Evolutionary conservation across 2,113 vertebrate species (phyloP).

Genomic region (Taurulus bubalis): DNA sequence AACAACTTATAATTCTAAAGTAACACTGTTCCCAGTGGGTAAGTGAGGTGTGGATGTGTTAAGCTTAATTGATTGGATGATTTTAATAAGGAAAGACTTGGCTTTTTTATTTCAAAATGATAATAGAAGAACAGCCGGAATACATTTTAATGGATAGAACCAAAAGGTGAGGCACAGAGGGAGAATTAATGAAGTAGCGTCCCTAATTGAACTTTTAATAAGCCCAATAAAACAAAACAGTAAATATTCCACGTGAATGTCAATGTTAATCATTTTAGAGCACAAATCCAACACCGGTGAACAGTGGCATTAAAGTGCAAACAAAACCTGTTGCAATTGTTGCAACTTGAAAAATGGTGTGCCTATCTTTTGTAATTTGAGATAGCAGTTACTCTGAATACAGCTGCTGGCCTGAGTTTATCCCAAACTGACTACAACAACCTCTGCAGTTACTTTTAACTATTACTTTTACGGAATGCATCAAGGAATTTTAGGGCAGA

Average conservation of each 20-base stretch:
- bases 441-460: neutral
- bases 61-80: constrained; percentile 17
- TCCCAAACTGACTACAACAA: neutral
- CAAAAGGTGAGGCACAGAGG: neutral
- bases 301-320: neutral
- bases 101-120: neutral
- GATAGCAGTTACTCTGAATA: neutral
- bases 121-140: neutral
- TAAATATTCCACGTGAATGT: constrained; percentile 10
- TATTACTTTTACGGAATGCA: neutral
- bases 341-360: neutral
- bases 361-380: neutral
- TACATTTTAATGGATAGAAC: constrained; percentile 7
- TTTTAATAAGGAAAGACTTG: constrained; percentile 6
- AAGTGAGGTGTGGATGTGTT: constrained; percentile 2
- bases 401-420: neutral
- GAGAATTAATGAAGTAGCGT: constrained; percentile 8
- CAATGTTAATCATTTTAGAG: constrained; percentile 8
- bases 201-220: neutral
- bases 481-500: neutral
- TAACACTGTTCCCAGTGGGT: neutral
- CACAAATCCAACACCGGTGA: neutral
- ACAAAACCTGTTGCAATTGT: neutral
- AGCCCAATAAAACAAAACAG: constrained; percentile 13
- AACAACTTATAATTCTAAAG: neutral